These are phyloP conservation scores for Eidolon dupreanum DNA, from an alignment of 2,797 vertebrate species.

Conservation along the genomic window DNA sequence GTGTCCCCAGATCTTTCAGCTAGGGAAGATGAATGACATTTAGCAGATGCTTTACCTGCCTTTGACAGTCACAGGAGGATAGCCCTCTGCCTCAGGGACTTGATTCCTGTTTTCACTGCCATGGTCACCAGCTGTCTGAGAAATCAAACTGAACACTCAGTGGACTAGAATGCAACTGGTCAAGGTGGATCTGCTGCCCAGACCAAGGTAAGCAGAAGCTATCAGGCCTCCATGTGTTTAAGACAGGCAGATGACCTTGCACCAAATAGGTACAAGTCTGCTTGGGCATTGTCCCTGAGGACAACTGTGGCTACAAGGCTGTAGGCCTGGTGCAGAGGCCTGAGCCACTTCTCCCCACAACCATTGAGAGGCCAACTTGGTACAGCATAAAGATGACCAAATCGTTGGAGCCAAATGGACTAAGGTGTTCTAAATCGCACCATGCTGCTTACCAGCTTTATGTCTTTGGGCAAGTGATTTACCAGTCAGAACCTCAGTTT, in stretches of 20 bases:
- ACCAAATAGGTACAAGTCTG: not conserved
- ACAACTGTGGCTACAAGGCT: not conserved
- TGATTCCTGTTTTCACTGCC: not conserved
- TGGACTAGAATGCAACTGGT: not conserved
- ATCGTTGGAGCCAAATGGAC: not conserved
- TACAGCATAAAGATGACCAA: not conserved
- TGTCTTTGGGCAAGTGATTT: not conserved
- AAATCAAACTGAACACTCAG: not conserved
- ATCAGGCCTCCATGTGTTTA: not conserved
- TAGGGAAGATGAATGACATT: conserved; percentile 2
- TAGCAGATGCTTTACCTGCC: not conserved
- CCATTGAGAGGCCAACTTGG: not conserved
- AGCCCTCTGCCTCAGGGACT: not conserved
- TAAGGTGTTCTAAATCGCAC: not conserved
- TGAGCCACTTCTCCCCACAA: not conserved
- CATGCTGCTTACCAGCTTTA: not conserved
- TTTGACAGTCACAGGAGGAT: not conserved
- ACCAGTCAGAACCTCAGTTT: not conserved
- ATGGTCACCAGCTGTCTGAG: not conserved
- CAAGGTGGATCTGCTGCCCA: not conserved
- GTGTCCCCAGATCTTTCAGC: conserved; percentile 61
- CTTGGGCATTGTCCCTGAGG: not conserved
- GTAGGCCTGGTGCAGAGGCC: not conserved
- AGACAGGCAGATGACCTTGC: not conserved
- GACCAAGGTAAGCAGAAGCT: not conserved